These are phyloP conservation scores for Drosophila prostipennis DNA, from an alignment of 2,888 invertebrate genomes.

Conservation along the genomic window DNA sequence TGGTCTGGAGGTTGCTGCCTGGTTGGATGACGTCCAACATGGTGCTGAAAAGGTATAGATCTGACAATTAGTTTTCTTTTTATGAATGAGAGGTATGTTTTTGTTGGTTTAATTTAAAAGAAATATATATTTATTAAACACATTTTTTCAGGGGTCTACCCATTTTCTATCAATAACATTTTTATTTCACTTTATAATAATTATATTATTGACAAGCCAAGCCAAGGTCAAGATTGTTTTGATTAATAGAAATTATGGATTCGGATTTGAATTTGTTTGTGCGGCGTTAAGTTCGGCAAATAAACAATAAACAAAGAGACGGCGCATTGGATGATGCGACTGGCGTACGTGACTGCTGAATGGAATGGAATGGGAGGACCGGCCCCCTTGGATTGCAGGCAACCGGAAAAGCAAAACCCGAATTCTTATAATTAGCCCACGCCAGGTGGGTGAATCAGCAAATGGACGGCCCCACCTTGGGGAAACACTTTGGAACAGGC, in stretches of 20 bases:
- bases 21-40: constrained; percentile 80
- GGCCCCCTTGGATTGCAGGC: constrained; percentile 24
- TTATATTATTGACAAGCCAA: background rate
- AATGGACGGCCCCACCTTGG: constrained; percentile 20
- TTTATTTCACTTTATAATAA: background rate
- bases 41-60: constrained; percentile 24
- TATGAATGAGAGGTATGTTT: background rate
- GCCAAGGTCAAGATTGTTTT: constrained; percentile 18
- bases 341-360: constrained; percentile 41
- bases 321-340: constrained; percentile 7
- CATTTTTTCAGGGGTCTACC: no score
- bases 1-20: constrained; percentile 32
- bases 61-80: background rate
- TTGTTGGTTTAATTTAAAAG: no score
- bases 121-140: no score
- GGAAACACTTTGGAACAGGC: constrained; percentile 14
- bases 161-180: background rate
- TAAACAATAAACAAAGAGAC: constrained; percentile 20
- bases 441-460: constrained; percentile 30
- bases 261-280: background rate
- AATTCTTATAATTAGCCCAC: constrained; percentile 36
- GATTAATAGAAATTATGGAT: constrained; percentile 5
- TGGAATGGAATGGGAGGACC: constrained; percentile 28
- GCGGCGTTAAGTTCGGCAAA: background rate
- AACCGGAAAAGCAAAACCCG: constrained; percentile 43